Evolutionary conservation across 2,797 vertebrate species (phyloP).

Genomic region (Poecilia gillii): DNA sequence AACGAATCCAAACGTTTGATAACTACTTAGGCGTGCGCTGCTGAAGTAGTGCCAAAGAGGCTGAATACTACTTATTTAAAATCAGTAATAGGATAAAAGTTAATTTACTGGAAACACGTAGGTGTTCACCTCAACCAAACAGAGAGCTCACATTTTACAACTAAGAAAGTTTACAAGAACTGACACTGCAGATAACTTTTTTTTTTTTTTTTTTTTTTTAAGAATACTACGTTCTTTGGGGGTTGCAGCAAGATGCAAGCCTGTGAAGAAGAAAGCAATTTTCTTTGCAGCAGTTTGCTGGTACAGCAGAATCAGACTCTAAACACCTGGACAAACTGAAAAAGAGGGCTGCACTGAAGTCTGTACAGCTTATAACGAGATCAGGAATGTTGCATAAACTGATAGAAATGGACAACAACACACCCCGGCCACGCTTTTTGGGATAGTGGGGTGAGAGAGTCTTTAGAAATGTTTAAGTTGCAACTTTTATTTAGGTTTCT

Average conservation of each 20-base stretch:
- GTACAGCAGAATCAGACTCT: constrained; percentile 1
- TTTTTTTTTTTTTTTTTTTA: background rate
- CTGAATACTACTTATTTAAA: background rate
- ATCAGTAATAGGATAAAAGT: background rate
- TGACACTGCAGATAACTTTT: background rate
- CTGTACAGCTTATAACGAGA: background rate
- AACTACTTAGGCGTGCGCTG: background rate
- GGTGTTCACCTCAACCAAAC: background rate
- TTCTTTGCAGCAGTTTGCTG: constrained; percentile 7
- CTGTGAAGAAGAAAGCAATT: background rate
- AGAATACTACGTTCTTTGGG: background rate
- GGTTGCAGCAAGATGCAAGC: background rate
- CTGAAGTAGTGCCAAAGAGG: background rate
- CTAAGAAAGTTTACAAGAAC: background rate
- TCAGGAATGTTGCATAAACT: background rate
- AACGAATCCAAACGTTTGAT: background rate
- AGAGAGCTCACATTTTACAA: background rate
- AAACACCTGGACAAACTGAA: constrained; percentile 1
- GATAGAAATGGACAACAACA: background rate
- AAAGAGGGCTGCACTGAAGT: background rate
- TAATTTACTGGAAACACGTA: background rate
- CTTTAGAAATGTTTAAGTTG: background rate
- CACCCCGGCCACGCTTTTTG: background rate
- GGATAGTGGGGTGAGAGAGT: background rate
- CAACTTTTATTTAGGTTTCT: background rate